A percentile compares a stretch with the other conserved stretches of the same genome.
phyloP scores from a whole-genome alignment of 2,113 vertebrate genomes.

The Colossoma macropomum region DNA sequence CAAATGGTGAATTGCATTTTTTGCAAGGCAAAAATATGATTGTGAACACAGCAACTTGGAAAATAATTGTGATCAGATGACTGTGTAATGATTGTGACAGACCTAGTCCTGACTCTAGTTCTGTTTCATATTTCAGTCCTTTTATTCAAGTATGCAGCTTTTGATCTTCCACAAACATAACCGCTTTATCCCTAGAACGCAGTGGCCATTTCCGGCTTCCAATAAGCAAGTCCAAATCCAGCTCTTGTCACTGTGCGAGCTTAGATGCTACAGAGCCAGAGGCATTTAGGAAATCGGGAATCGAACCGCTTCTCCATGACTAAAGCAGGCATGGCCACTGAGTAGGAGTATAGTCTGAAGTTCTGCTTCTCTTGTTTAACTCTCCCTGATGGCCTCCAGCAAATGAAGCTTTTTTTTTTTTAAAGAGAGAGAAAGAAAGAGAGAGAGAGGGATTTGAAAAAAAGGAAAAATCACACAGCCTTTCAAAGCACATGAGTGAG shows the following conservation, averaged over 20 bases:
- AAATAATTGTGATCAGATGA: too few relatives aligned
- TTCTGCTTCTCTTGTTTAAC: conserved; percentile 68
- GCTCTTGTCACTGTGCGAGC: conserved; percentile 19
- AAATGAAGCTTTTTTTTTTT: conserved; percentile 71
- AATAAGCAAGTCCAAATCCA: conserved; percentile 23
- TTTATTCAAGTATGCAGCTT: neutral
- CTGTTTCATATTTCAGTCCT: too few relatives aligned
- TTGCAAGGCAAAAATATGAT: too few relatives aligned
- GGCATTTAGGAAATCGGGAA: conserved; percentile 48
- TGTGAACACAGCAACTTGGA: too few relatives aligned
- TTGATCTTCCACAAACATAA: conserved; percentile 23
- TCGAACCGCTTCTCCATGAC: conserved; percentile 56
- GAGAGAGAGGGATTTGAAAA: neutral
- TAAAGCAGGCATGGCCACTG: conserved; percentile 66
- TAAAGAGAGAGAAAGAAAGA: neutral
- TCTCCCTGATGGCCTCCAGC: conserved; percentile 64
- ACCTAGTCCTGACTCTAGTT: too few relatives aligned
- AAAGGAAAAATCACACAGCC: conserved; percentile 53
- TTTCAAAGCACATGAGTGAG: conserved; percentile 61
- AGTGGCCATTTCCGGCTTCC: conserved; percentile 30
- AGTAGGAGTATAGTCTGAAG: conserved; percentile 74
- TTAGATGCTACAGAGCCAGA: conserved; percentile 21
- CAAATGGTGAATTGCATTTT: too few relatives aligned
- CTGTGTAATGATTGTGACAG: too few relatives aligned
- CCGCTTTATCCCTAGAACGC: conserved; percentile 13